These are phyloP conservation scores for Esox niger DNA, from an alignment of 2,113 vertebrate genomes.

Conservation along the genomic window DNA sequence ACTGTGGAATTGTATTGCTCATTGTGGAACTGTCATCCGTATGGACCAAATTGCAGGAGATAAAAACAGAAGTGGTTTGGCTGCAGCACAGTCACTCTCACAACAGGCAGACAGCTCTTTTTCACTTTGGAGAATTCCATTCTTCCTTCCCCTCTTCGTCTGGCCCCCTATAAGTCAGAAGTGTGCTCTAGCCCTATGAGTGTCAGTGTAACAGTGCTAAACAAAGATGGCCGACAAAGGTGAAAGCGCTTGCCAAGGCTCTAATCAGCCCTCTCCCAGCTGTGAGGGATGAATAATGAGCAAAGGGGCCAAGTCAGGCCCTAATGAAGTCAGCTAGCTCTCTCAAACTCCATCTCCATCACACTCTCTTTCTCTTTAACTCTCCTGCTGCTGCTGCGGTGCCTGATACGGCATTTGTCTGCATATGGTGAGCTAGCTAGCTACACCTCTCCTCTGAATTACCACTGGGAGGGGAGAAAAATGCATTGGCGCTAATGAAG, in stretches of 20 bases:
- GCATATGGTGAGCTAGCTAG: not conserved
- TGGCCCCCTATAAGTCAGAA: not conserved
- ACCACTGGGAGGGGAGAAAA: not conserved
- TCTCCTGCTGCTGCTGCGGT: not conserved
- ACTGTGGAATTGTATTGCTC: not conserved
- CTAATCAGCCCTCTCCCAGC: slow-evolving; percentile 31
- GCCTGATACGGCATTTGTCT: not conserved
- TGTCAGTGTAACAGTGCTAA: slow-evolving; percentile 3
- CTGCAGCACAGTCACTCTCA: not conserved
- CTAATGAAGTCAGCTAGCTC: slow-evolving; percentile 28
- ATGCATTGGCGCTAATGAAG: slow-evolving; percentile 5
- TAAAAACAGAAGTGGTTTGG: not conserved
- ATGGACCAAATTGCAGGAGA: not conserved
- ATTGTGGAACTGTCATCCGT: not conserved
- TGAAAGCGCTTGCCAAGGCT: slow-evolving; percentile 3
- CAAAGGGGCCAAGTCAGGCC: slow-evolving; percentile 4
- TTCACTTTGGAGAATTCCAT: not conserved
- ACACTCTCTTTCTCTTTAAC: slow-evolving; percentile 4
- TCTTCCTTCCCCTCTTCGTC: not conserved
- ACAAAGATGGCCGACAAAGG: slow-evolving; percentile 14
- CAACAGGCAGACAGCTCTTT: not conserved
- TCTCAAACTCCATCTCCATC: slow-evolving; percentile 11
- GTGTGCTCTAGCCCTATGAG: not conserved
- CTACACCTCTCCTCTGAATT: not conserved
- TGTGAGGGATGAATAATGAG: slow-evolving; percentile 23